A percentile compares a stretch with the other conserved stretches of the same genome.
These are phyloP conservation scores for Champsocephalus gunnari DNA, from an alignment of 2,797 vertebrate species.

Conservation along the genomic window DNA sequence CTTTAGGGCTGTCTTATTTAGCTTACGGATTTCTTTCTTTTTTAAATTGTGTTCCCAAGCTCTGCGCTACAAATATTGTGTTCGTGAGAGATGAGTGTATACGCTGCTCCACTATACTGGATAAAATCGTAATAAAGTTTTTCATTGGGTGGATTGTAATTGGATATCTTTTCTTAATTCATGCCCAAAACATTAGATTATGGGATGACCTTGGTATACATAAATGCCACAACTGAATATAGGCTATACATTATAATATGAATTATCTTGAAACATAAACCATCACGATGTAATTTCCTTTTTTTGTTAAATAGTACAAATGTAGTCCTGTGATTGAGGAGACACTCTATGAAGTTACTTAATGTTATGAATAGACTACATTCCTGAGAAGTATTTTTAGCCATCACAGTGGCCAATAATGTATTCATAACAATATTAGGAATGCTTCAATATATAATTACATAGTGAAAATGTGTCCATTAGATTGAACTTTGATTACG, in stretches of 20 bases:
- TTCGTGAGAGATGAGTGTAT: constrained; percentile 17
- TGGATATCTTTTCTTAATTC: not conserved
- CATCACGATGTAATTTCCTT: not conserved
- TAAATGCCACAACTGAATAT: not conserved
- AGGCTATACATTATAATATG: not conserved
- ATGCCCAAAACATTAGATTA: not conserved
- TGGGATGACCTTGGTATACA: constrained; percentile 21
- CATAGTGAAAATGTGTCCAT: not conserved
- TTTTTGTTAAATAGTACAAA: not conserved
- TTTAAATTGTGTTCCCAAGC: constrained; percentile 56
- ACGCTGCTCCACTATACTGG: not conserved
- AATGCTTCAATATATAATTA: not conserved
- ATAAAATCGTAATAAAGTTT: constrained; percentile 12
- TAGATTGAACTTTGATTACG: not conserved
- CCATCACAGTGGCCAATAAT: too few species aligned
- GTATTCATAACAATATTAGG: not conserved
- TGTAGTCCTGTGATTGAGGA: not conserved
- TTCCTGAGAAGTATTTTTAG: not conserved
- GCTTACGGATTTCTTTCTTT: constrained; percentile 49
- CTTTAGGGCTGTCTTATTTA: constrained; percentile 43
- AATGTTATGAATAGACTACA: not conserved
- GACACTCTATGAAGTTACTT: not conserved
- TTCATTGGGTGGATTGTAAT: not conserved
- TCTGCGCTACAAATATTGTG: constrained; percentile 17
- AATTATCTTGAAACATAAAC: not conserved